A percentile compares a stretch with the other conserved stretches of the same genome.
These are phyloP conservation scores for Larimichthys polyactis DNA, from an alignment of 2,113 vertebrate species.

Conservation along the genomic window DNA sequence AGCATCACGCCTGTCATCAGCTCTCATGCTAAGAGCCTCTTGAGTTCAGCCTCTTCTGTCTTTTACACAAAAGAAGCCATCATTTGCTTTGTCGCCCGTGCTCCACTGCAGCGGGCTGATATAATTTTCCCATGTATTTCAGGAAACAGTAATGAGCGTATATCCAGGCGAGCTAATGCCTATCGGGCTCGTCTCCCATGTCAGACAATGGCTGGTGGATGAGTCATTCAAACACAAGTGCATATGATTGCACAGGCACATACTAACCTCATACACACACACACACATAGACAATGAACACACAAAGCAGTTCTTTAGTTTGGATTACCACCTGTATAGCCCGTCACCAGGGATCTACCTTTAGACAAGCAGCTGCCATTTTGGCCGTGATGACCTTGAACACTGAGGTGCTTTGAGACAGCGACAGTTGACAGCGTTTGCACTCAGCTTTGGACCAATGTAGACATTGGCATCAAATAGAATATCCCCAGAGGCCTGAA, in stretches of 20 bases:
- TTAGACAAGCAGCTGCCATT: conserved; percentile 9
- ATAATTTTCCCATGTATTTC: conserved; percentile 62
- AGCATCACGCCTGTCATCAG: conserved; percentile 61
- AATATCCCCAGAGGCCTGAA: neutral
- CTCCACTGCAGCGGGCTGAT: conserved; percentile 47
- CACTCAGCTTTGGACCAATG: neutral
- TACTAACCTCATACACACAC: conserved; percentile 6
- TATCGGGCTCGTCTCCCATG: conserved; percentile 47
- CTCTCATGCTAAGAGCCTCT: conserved; percentile 58
- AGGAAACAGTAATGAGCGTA: conserved; percentile 53
- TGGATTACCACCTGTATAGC: neutral
- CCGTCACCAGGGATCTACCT: neutral
- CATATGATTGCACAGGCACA: conserved; percentile 25
- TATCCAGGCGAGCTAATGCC: conserved; percentile 51
- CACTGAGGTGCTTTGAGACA: neutral
- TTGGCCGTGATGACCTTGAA: neutral
- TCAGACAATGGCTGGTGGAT: conserved; percentile 56
- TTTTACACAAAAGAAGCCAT: conserved; percentile 62
- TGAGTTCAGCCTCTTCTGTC: conserved; percentile 54
- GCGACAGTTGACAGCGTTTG: neutral
- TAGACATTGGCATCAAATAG: neutral
- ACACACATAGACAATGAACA: conserved; percentile 3
- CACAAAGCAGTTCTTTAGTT: neutral
- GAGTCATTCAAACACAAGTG: conserved; percentile 50
- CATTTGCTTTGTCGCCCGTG: conserved; percentile 46